Evolutionary conservation across 2,888 invertebrate genomes (phyloP), one percentile per base, ranked within the genome.

Genomic region (Patella depressa): DNA sequence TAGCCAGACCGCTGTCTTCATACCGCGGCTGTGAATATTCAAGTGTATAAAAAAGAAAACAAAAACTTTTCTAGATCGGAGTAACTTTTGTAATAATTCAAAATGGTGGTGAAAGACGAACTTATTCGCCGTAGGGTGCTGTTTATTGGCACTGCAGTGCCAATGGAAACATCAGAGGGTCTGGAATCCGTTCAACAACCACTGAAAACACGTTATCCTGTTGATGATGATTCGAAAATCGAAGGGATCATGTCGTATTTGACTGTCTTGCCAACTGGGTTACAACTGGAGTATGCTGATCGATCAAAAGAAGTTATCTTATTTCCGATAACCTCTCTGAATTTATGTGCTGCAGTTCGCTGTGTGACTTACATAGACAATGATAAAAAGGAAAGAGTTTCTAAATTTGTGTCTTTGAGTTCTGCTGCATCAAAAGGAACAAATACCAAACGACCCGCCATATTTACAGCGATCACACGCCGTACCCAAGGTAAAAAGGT

Each of bases 201-300:
- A 0, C 80, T 90, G 2, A 79, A 83, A 76, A 87, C 87, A 55
- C 80, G 90, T 7, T 91, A 90, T 81, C 88, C 88, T 0, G 81
- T 83, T 12, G 85, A 86, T 15, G 83, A 86, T 53, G 85, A 86
- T 17, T 78, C 83, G 2, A 80, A 84, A 15, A 85, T 90, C 29
- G 81, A 87, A 69, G 91, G 91, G 1, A 88, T 91, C 45, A 88
- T 90, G 75, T 97, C 98, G 84, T 98, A 98, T 97, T 93, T 99
- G 76, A 97, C 97, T 85, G 97, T 99, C 75, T 98, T 98, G 96
- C 97, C 97, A 82, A 98, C 98, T 91, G 99, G 99, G 74, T 95
- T 99, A 83, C 90, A 93, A 75, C 84, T 99, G 84, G 98, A 99
- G 93, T 99, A 99, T 92, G 96, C 98, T 1, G 85, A 83, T 53